Evolutionary conservation across 2,888 invertebrate genomes (phyloP).

Genomic region (Stenotaenia linearis): DNA sequence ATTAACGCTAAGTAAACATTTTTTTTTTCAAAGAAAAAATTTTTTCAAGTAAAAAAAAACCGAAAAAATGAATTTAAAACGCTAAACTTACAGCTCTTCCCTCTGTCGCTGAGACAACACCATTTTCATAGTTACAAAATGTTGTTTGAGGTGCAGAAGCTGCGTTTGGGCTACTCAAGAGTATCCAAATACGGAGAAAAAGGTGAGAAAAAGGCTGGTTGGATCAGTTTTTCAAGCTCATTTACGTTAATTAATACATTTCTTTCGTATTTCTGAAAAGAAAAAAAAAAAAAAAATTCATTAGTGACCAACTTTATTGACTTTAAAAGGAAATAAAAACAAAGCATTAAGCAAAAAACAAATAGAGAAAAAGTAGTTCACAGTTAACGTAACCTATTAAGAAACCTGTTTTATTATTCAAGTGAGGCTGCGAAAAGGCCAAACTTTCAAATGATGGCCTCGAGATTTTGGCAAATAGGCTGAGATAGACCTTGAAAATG

Average conservation of each 20-base stretch:
- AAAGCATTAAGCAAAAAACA: neutral
- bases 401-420: constrained; percentile 4
- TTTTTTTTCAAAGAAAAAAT: neutral
- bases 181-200: neutral
- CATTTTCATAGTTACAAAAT: constrained; percentile 67
- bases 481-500: constrained; percentile 9
- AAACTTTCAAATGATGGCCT: constrained; percentile 3
- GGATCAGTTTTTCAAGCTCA: neutral
- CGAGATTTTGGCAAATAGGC: constrained; percentile 5
- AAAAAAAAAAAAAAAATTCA: neutral
- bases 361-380: neutral
- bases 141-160: neutral
- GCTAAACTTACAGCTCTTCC: constrained; percentile 99
- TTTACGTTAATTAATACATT: neutral
- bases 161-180: neutral
- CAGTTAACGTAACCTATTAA: neutral
- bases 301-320: too few species aligned
- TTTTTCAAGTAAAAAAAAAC: constrained; percentile 29
- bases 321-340: neutral
- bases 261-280: neutral
- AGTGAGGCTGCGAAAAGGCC: neutral
- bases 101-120: constrained; percentile 99
- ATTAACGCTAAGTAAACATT: neutral
- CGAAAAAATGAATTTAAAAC: too few species aligned
- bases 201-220: neutral